Conservation (phyloP, 2,113 vertebrate genomes). For the Tenrec ecaudatus region DNA sequence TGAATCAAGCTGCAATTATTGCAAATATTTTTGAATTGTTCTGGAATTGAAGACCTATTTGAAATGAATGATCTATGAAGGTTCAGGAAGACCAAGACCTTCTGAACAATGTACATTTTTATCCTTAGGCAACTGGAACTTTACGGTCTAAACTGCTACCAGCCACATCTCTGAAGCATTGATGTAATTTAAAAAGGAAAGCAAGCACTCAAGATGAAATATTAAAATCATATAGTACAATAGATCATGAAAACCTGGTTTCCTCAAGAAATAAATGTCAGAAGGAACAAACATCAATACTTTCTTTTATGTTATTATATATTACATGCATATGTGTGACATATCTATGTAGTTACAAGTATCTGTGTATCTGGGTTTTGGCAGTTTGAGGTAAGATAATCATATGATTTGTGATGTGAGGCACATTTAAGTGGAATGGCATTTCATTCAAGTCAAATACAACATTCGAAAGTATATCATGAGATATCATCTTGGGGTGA, state of each 20-base stretch:
- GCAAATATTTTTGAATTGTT: slow-evolving; percentile 37
- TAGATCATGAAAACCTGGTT: slow-evolving; percentile 57
- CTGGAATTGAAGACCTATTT: neutral
- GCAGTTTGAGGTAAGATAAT: too few relatives aligned
- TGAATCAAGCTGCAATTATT: slow-evolving; percentile 12
- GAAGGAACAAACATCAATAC: neutral
- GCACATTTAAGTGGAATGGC: too few relatives aligned
- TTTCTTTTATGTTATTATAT: slow-evolving; percentile 41
- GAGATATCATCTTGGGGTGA: too few relatives aligned
- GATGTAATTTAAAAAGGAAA: slow-evolving; percentile 50
- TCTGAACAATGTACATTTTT: slow-evolving; percentile 11
- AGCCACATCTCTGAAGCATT: slow-evolving; percentile 46
- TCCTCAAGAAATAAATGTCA: slow-evolving; percentile 35
- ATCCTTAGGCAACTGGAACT: neutral
- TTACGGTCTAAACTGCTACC: slow-evolving; percentile 55
- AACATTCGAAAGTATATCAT: too few relatives aligned
- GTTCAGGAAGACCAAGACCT: neutral
- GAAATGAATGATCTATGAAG: neutral
- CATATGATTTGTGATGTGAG: too few relatives aligned
- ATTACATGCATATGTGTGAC: neutral
- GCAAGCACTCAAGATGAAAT: neutral
- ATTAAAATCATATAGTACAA: slow-evolving; percentile 12
- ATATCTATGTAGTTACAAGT: neutral
- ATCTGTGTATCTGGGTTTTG: neutral
- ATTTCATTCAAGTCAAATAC: too few relatives aligned